phyloP scores from a whole-genome alignment of 2,888 invertebrate species.

The Anodontia alba region DNA sequence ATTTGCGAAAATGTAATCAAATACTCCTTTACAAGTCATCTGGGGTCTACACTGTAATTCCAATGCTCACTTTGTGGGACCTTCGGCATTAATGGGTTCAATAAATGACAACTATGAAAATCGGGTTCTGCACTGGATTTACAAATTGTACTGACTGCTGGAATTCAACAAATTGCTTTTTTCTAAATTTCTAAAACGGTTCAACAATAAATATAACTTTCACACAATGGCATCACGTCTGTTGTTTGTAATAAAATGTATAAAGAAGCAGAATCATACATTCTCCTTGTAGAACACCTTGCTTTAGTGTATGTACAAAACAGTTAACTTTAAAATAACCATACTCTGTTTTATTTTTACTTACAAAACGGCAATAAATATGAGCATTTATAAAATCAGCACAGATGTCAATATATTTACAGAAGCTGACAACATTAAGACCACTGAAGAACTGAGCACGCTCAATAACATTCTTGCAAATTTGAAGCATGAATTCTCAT shows the following conservation, averaged over 20 bases:
- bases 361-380: conserved; percentile 8
- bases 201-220: neutral
- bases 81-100: too few relatives aligned
- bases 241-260: neutral
- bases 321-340: neutral
- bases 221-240: neutral
- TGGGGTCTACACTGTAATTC: too few relatives aligned
- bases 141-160: too few relatives aligned
- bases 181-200: too few relatives aligned
- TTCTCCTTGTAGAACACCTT: neutral
- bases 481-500: too few relatives aligned
- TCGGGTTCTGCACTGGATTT: too few relatives aligned
- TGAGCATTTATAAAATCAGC: conserved; percentile 18
- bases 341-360: neutral
- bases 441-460: neutral
- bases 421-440: neutral
- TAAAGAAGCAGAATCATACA: neutral
- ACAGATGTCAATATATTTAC: conserved; percentile 1
- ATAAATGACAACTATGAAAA: too few relatives aligned
- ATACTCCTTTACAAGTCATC: too few relatives aligned
- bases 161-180: too few relatives aligned
- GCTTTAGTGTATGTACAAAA: neutral
- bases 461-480: too few relatives aligned
- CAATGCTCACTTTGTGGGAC: too few relatives aligned
- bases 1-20: too few relatives aligned